Evolutionary conservation across 1,140 invertebrate genomes (phyloP), one percentile per base, ranked within the genome.

Genomic region (Temnothorax nylanderi): DNA sequence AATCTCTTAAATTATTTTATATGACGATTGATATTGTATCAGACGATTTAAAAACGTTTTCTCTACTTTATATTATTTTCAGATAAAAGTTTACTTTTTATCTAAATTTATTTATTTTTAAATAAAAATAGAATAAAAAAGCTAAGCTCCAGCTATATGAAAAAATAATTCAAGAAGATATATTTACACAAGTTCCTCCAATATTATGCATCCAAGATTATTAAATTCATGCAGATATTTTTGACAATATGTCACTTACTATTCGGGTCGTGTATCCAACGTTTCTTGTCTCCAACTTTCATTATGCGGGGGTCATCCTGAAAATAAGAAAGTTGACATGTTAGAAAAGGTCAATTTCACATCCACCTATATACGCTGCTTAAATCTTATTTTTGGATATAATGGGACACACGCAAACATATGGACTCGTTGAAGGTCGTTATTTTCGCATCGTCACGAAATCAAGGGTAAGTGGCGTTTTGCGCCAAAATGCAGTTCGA

Each of bases 221-320:
- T 44, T 67, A 67, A 51, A 37, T 56, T 60, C 18, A 21, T 44
- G 7, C 65, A 6, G 3, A 21, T 72, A 44, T 34, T 44, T 49
- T 84, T 3, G 2, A 32, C 34, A 34, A 47, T 0, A 13, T 10
- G 21, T n/a, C 18, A 97, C 97, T 97, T 94, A 97, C 97, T 97
- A 92, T 97, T 96, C 5, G 97, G 97, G 94, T 97, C 97, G 91
- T 97, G 97, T 92, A 97, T 97, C 97, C 97, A 97, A 93, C 96
- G 95, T 91, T 97, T 97, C 94, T 97, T 96, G 92, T 97, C 96
- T 37, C 95, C 96, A 26, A 94, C 89, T 94, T 96, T 96, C 85
- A 95, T 93, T 72, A 94, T 93, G 88, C 95, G 94, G 13, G 95
- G 93, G 76, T 96, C 95, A 90, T 96, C 95, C 95, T 96, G 94